phyloP scores from a whole-genome alignment of 1,140 invertebrate species.

The Rhynchophorus ferrugineus region DNA sequence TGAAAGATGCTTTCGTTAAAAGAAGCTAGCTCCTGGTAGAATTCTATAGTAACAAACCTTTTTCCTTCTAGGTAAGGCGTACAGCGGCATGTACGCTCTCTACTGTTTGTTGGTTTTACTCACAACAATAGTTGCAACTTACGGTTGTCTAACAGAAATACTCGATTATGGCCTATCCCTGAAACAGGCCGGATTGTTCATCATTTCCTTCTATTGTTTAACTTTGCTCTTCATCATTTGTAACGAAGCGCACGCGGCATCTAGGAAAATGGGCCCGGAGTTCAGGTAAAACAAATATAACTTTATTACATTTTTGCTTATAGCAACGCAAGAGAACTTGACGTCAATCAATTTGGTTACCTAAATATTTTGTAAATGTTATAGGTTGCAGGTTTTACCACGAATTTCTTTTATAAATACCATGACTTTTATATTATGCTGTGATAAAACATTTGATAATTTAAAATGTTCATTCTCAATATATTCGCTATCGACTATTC shows the following conservation, averaged over 20 bases:
- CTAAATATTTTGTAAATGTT: too few species aligned
- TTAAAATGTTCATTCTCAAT: too few species aligned
- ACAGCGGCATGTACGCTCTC: constrained; percentile 63
- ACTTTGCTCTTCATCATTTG: constrained; percentile 58
- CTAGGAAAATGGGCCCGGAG: constrained; percentile 55
- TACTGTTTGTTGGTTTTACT: constrained; percentile 62
- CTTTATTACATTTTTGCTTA: too few species aligned
- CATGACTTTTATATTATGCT: too few species aligned
- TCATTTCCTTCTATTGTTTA: constrained; percentile 61
- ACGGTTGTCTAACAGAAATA: constrained; percentile 59
- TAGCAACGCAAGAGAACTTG: too few species aligned
- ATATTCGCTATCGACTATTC: too few species aligned
- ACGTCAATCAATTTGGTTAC: too few species aligned
- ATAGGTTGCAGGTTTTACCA: background rate
- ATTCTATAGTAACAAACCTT: too few species aligned
- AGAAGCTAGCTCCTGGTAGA: too few species aligned
- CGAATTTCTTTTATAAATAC: background rate
- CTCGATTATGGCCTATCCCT: constrained; percentile 58
- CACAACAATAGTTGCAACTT: constrained; percentile 59
- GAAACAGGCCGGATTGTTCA: constrained; percentile 58
- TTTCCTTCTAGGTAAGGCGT: constrained; percentile 47
- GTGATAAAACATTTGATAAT: too few species aligned
- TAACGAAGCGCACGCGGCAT: constrained; percentile 59
- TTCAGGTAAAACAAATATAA: constrained; percentile 42
- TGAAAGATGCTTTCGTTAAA: too few species aligned